phyloP scores from a whole-genome alignment of 2,113 vertebrate genomes.

The Acanthisitta chloris region DNA sequence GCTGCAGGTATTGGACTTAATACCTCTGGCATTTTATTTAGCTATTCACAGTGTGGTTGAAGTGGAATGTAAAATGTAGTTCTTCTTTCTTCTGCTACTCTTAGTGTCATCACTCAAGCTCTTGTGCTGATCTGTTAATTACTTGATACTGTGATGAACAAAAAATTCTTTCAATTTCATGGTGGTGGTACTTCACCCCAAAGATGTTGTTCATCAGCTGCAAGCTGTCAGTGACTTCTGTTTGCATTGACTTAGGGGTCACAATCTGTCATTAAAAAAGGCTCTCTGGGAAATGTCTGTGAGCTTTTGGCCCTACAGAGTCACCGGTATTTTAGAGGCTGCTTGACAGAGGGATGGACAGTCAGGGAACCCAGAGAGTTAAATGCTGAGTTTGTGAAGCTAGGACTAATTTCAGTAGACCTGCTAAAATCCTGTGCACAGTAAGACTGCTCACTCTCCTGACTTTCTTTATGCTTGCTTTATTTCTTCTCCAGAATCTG shows the following conservation, averaged over 20 bases:
- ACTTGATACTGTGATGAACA: neutral
- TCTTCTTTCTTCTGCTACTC: neutral
- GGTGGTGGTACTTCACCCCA: neutral
- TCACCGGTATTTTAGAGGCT: neutral
- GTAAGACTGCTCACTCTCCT: neutral
- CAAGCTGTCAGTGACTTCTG: neutral
- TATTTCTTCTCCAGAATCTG: slow-evolving; percentile 74
- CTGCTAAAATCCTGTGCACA: neutral
- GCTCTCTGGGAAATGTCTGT: neutral
- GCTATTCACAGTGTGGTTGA: neutral
- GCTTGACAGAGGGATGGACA: neutral
- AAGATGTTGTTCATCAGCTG: neutral
- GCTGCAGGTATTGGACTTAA: neutral
- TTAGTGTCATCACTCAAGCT: neutral
- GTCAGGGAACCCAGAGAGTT: neutral
- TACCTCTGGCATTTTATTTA: neutral
- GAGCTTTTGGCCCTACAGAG: neutral
- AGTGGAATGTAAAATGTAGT: neutral
- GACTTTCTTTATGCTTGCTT: neutral
- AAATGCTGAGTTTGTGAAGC: neutral
- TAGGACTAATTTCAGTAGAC: neutral
- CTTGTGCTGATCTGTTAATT: neutral
- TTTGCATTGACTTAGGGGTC: neutral
- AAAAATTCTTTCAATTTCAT: neutral
- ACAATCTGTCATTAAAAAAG: neutral